Conservation (phyloP, 2,113 vertebrate species). For the Gallinago media region DNA sequence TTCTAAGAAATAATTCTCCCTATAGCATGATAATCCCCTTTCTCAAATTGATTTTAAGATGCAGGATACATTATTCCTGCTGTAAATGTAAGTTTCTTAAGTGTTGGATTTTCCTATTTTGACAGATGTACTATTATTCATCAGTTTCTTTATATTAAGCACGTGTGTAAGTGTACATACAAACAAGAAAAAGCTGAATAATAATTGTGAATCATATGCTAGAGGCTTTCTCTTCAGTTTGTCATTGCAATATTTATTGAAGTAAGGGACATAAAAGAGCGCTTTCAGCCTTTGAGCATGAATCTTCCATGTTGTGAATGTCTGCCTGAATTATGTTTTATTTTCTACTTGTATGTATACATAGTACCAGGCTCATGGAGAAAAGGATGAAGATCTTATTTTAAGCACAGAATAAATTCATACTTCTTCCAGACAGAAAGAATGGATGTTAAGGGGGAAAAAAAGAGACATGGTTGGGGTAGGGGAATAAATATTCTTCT, state of each 20-base stretch:
- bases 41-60: slow-evolving; percentile 1
- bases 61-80: background rate
- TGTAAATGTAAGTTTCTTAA: background rate
- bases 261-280: background rate
- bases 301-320: background rate
- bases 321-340: background rate
- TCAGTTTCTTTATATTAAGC: background rate
- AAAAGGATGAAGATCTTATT: background rate
- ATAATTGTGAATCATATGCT: background rate
- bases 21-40: background rate
- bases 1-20: slow-evolving; percentile 3
- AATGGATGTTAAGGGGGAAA: background rate
- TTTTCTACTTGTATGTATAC: background rate
- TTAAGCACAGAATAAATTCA: background rate
- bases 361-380: background rate
- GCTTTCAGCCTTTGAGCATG: background rate
- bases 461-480: background rate
- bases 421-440: background rate
- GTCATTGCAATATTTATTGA: background rate
- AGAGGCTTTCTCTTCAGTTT: background rate
- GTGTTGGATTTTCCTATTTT: background rate
- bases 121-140: fast-evolving
- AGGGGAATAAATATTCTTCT: background rate
- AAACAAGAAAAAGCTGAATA: background rate
- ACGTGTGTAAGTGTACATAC: background rate